Evolutionary conservation across 2,888 invertebrate genomes (phyloP).

Genomic region (Homarus gammarus): DNA sequence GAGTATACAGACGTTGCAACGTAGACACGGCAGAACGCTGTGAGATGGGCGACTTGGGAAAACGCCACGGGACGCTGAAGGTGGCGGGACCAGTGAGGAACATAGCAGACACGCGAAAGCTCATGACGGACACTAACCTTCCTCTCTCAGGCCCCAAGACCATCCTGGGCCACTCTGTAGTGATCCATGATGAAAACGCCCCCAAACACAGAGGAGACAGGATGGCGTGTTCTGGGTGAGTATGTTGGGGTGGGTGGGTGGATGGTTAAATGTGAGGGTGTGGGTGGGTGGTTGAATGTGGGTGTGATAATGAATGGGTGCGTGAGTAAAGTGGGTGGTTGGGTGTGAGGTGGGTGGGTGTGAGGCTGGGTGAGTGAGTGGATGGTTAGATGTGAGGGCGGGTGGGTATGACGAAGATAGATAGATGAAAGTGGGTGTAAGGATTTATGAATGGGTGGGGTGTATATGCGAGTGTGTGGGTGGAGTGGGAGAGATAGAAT

Average conservation of each 20-base stretch:
- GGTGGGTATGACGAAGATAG: no score
- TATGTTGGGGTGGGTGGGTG: no score
- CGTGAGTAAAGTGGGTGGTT: no score
- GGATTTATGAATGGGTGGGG: no score
- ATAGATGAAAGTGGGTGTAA: no score
- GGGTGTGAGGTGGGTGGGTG: background rate
- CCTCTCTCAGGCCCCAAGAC: slow-evolving; percentile 87
- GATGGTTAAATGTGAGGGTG: no score
- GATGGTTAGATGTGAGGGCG: no score
- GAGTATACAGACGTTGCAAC: slow-evolving; percentile 79
- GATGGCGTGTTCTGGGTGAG: slow-evolving; percentile 87
- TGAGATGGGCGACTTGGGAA: slow-evolving; percentile 86
- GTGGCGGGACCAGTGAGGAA: slow-evolving; percentile 85
- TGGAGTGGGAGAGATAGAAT: background rate
- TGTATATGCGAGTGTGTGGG: no score
- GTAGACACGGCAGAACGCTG: slow-evolving; percentile 79
- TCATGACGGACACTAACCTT: slow-evolving; percentile 89
- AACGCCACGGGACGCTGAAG: slow-evolving; percentile 84
- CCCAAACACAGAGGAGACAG: slow-evolving; percentile 93
- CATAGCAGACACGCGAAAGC: slow-evolving; percentile 84
- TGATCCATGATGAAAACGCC: slow-evolving; percentile 92
- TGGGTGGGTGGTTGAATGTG: no score
- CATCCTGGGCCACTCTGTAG: slow-evolving; percentile 89
- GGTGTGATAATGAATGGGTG: no score
- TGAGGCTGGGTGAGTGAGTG: no score